Evolutionary conservation across 2,797 vertebrate genomes (phyloP).

Genomic region (Chrysolophus pictus): DNA sequence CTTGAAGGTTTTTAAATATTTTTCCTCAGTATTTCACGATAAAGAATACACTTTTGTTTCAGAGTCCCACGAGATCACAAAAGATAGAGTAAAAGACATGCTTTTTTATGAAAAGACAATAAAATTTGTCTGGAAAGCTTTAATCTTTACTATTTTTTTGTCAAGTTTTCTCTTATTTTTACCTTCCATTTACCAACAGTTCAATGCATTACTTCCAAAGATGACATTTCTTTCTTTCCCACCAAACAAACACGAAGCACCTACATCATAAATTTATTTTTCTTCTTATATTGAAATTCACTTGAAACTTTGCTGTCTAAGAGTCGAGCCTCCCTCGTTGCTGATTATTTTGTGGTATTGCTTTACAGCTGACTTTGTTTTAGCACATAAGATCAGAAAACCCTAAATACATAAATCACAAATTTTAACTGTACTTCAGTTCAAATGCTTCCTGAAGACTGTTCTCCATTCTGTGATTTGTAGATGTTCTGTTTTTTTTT

Average conservation of each 20-base stretch:
- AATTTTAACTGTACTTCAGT: conserved; percentile 54
- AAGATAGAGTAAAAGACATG: not conserved
- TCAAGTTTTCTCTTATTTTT: not conserved
- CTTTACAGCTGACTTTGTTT: conserved; percentile 61
- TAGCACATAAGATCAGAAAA: conserved; percentile 56
- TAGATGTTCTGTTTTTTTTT: not conserved
- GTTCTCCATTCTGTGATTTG: conserved; percentile 21
- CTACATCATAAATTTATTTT: not conserved
- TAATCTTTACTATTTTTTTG: conserved; percentile 6
- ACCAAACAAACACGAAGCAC: not conserved
- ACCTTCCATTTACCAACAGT: not conserved
- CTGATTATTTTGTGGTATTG: not conserved
- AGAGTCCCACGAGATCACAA: not conserved
- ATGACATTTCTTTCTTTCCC: not conserved
- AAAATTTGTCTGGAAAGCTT: not conserved
- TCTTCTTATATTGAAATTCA: conserved; percentile 10
- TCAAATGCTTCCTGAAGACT: conserved; percentile 54
- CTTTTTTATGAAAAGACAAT: not conserved
- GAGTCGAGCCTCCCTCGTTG: not conserved
- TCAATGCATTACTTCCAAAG: conserved; percentile 24
- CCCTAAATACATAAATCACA: conserved; percentile 33
- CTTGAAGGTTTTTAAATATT: not conserved
- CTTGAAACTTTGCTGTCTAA: conserved; percentile 25
- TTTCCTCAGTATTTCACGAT: not conserved
- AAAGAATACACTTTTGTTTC: not conserved